A percentile compares a stretch with the other conserved stretches of the same genome.
phyloP scores from a whole-genome alignment of 2,797 vertebrate genomes.

The Lindbergichthys nudifrons region DNA sequence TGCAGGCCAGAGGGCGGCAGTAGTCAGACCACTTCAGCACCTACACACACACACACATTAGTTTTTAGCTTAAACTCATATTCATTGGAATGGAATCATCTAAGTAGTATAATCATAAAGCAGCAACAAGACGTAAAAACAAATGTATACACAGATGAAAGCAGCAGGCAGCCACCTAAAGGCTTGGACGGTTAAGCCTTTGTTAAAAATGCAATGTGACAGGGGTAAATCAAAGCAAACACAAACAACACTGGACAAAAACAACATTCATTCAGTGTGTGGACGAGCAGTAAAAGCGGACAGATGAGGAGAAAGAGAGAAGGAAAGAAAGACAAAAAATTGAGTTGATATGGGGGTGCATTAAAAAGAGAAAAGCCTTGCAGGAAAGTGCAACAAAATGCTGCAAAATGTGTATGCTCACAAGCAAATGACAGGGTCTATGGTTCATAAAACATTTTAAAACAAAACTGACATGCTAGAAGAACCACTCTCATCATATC shows the following conservation, averaged over 20 bases:
- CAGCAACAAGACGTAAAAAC: not conserved
- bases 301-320: not conserved
- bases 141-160: not conserved
- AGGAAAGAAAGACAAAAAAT: not conserved
- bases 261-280: not conserved
- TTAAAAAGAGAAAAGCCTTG: not conserved
- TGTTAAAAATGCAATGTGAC: not conserved
- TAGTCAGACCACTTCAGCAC: slow-evolving; percentile 92
- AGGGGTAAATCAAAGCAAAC: not conserved
- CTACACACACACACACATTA: slow-evolving; percentile 73
- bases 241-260: not conserved
- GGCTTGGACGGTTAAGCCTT: not conserved
- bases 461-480: not conserved
- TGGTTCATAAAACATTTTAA: not conserved
- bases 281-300: not conserved
- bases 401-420: not conserved
- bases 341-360: not conserved
- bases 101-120: not conserved
- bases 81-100: not conserved
- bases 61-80: slow-evolving; percentile 12
- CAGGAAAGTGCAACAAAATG: not conserved
- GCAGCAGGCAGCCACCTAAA: not conserved
- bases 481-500: not conserved
- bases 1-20: slow-evolving; percentile 90
- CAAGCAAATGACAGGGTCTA: not conserved